Conservation (phyloP, 2,888 invertebrate genomes). For the Pollenia labialis region DNA sequence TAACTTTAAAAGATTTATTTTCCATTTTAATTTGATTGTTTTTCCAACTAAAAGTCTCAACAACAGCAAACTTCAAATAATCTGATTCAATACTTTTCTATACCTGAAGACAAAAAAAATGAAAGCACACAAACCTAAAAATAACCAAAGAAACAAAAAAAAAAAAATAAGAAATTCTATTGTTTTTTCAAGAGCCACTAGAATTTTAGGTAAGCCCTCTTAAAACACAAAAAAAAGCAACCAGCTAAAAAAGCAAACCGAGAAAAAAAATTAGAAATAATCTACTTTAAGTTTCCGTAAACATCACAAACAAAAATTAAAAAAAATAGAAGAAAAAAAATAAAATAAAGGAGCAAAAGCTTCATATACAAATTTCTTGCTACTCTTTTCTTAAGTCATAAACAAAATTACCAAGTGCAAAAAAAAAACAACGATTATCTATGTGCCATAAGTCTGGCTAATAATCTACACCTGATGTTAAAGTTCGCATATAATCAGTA, state of each 20-base stretch:
- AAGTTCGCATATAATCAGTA: conserved; percentile 73
- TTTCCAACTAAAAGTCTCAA: conserved; percentile 64
- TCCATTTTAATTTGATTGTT: conserved; percentile 65
- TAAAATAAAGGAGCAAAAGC: conserved; percentile 29
- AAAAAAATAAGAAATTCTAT: conserved; percentile 23
- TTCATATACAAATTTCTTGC: conserved; percentile 13
- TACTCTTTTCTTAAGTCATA: conserved; percentile 52
- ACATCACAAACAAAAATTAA: conserved; percentile 53
- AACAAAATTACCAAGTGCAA: background rate
- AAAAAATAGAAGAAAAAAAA: background rate
- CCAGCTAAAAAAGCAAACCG: background rate
- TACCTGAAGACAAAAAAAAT: too few species aligned
- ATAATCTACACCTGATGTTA: conserved; percentile 74
- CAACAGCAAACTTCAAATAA: conserved; percentile 59
- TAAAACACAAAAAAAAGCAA: conserved; percentile 35
- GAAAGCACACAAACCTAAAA: background rate
- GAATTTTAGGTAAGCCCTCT: conserved; percentile 67
- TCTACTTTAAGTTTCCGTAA: conserved; percentile 69
- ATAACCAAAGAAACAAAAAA: background rate
- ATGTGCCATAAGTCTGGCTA: conserved; percentile 73
- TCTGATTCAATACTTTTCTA: conserved; percentile 58
- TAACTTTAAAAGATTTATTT: conserved; percentile 63
- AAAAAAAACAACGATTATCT: conserved; percentile 62
- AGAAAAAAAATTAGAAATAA: conserved; percentile 50
- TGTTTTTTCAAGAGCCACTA: conserved; percentile 66